Conservation (phyloP, 2,113 vertebrate genomes). For the Scalopus aquaticus region DNA sequence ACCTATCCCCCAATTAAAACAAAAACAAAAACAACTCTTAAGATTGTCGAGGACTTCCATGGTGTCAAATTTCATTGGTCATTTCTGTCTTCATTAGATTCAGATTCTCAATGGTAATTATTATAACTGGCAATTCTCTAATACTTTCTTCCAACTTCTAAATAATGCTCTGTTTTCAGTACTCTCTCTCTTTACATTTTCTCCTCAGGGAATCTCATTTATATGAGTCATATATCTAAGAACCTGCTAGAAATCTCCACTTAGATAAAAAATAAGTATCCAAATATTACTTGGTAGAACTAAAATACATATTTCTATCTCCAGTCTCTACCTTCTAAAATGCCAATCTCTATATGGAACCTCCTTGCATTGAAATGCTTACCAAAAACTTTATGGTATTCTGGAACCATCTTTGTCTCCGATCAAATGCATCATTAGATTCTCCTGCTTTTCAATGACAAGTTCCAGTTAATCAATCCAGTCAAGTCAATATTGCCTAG, state of each 20-base stretch:
- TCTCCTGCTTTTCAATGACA: not conserved
- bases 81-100: not conserved
- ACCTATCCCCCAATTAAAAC: not conserved
- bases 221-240: not conserved
- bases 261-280: not conserved
- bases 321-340: not conserved
- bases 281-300: not conserved
- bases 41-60: not conserved
- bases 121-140: not conserved
- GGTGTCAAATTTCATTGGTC: not conserved
- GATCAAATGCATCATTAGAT: not conserved
- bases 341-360: not conserved
- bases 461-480: not conserved
- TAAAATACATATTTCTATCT: not conserved
- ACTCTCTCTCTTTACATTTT: not conserved
- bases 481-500: not conserved
- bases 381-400: not conserved
- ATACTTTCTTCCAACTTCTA: not conserved
- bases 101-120: not conserved
- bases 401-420: not conserved
- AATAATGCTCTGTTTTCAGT: not conserved
- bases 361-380: not conserved
- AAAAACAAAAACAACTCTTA: not conserved
- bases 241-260: not conserved
- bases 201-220: not conserved